Evolutionary conservation across 2,888 invertebrate genomes (phyloP).

Genomic region (Boloria euphrosyne): DNA sequence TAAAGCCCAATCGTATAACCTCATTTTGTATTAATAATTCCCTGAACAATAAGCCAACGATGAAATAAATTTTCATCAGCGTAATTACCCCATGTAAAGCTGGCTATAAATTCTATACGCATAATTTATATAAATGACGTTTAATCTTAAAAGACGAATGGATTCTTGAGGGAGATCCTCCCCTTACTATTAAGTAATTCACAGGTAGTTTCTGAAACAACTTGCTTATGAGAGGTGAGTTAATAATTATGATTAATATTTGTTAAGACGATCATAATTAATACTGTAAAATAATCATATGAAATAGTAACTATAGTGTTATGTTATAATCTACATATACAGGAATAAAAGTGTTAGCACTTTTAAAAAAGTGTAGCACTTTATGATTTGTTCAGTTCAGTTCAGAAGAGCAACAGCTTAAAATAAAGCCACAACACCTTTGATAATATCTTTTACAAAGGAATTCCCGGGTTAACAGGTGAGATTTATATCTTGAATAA

Average conservation of each 20-base stretch:
- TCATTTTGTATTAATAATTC: constrained; percentile 2
- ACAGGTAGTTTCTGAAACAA: constrained; percentile 6
- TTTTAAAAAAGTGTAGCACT: too few relatives aligned
- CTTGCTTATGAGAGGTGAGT: not conserved
- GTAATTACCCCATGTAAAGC: constrained; percentile 18
- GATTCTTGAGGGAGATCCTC: constrained; percentile 7
- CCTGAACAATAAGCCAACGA: constrained; percentile 9
- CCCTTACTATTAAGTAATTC: not conserved
- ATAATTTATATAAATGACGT: constrained; percentile 27
- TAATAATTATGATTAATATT: not conserved
- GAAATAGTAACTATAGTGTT: too few relatives aligned
- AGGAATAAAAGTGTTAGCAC: too few relatives aligned
- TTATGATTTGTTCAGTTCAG: too few relatives aligned
- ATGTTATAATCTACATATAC: too few relatives aligned
- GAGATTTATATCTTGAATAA: not conserved
- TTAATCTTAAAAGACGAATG: constrained; percentile 29
- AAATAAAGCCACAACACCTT: too few relatives aligned
- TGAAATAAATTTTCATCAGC: constrained; percentile 15
- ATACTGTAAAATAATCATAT: too few relatives aligned
- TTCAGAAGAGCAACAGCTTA: too few relatives aligned
- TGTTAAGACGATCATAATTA: too few relatives aligned
- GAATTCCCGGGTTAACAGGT: not conserved
- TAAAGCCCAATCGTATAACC: constrained; percentile 8
- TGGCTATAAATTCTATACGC: constrained; percentile 13
- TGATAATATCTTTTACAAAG: too few relatives aligned